Evolutionary conservation across 2,888 invertebrate species (phyloP), one percentile per base, ranked within the genome.

Genomic region (Ferrisia virgata): DNA sequence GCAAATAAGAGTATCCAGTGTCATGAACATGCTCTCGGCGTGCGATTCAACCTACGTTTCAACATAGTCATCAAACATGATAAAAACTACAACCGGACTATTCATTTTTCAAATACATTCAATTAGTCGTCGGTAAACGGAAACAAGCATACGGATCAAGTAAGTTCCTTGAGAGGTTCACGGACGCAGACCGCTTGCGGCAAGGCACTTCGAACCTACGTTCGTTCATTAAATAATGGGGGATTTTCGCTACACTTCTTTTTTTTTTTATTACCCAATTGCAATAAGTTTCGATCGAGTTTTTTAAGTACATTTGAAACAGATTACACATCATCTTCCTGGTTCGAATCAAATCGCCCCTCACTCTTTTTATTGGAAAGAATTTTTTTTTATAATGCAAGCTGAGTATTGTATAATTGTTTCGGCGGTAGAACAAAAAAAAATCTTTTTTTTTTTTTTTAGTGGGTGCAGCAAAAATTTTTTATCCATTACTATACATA

Each of bases 141-240:
- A 76, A 76, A 76, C 72, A 36, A 76, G 33, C 72, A 76, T 76
- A 76, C 72, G 28, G 72, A 76, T 76, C 33, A 18, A 18, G 36
- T 8, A n/a, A 76, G 72, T 76, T 76, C 72, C 72, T 76, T 76
- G 72, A 76, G 72, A 76, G 72, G 72, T 76, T 76, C 72, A 76
- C 72, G 72, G 72, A 76, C 72, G 72, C 28, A 25, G 36, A 76
- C 13, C 28, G 72, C 72, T 9, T 36, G 18, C 36, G 72, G 72
- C 72, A 76, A 76, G 72, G 72, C 72, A 36, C 72, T 76, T 36
- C 72, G 72, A 76, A 76, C 72, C 72, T 76, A 76, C 72, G 72
- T 76, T 36, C 72, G 72, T 36, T 76, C n/a, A 22, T 76, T 76
- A 76, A 76, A 76, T 76, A 76, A 76, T 76, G 15, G 72, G 72